Evolutionary conservation across 2,113 vertebrate genomes (phyloP), one percentile per base, ranked within the genome.

Genomic region (Atractosteus spatula): DNA sequence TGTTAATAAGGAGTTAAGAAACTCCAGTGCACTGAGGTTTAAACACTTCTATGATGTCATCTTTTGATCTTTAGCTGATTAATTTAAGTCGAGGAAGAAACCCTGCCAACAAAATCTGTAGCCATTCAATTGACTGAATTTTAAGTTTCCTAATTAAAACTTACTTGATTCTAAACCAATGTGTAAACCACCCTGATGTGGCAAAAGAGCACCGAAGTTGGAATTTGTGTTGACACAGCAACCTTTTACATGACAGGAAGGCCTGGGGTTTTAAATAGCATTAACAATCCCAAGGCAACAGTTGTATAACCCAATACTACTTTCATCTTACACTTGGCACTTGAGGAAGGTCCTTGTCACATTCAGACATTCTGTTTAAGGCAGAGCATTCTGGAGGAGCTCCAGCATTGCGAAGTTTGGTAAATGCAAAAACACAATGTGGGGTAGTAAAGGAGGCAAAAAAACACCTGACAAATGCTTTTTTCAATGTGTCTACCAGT

Each of bases 31-130:
- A 51, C 10, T 10, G 47, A 5, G 47, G 47, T 51, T 51, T 7
- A 51, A 57, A 45, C 62, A 70, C 45, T 70, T 70, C 69, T 71
- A 43, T 75, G 43, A 74, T 72, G 71, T 71, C 66, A 78, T 70
- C 73, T 16, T 67, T 78, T 78, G 80, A 82, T 77, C 62, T 82
- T 78, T 71, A 74, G 43, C 42, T 55, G 55, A 72, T 66, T 72
- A 47, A 72, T 59, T 66, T 72, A 66, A 72, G 71, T 72, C 54
- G 16, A 5, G 51, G 42, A 41, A 42, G 62, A 72, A 72, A 51
- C 43, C 56, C 62, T 62, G 64, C 62, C 55, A 17, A 56, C 56
- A 13, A 66, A 54, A 68, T 68, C 16, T 45, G 16, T 8, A 7
- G 62, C 13, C 17, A 41, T 45, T 51, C 63, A 14, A 45, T 43